These are phyloP conservation scores for Pandion haliaetus DNA, from an alignment of 2,113 vertebrate species.

Conservation along the genomic window DNA sequence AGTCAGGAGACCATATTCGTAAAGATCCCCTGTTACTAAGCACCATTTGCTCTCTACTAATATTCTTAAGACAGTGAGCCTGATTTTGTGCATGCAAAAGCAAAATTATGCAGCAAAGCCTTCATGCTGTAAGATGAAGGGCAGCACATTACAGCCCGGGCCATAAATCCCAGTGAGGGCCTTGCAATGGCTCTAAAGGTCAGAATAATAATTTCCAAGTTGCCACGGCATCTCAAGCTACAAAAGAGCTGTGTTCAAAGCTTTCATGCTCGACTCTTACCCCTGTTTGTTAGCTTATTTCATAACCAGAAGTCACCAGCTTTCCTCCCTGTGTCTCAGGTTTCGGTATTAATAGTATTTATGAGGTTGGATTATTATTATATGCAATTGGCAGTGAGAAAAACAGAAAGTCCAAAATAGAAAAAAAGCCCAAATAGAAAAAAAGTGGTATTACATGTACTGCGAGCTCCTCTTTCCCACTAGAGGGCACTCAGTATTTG, in stretches of 20 bases:
- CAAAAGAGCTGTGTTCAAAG: neutral
- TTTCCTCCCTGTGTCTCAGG: neutral
- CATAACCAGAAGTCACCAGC: neutral
- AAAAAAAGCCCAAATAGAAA: neutral
- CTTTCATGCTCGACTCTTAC: neutral
- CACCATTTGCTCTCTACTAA: neutral
- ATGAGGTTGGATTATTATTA: neutral
- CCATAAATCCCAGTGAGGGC: neutral
- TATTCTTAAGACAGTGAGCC: neutral
- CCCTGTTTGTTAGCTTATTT: neutral
- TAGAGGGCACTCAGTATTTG: neutral
- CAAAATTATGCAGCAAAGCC: neutral
- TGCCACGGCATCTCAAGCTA: neutral
- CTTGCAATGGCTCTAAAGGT: neutral
- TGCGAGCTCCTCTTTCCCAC: neutral
- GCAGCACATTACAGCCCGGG: neutral
- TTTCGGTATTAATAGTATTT: neutral
- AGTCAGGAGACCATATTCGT: neutral
- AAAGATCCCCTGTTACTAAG: neutral
- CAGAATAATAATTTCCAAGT: neutral
- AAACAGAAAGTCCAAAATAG: neutral
- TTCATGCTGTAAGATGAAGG: neutral
- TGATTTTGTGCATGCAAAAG: neutral
- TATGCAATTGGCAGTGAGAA: neutral
- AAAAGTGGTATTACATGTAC: accelerated